Percentiles rank a stretch among this genome's conserved stretches.
Evolutionary conservation across 2,888 invertebrate genomes (phyloP).

Genomic region (Myopa tessellatipennis): DNA sequence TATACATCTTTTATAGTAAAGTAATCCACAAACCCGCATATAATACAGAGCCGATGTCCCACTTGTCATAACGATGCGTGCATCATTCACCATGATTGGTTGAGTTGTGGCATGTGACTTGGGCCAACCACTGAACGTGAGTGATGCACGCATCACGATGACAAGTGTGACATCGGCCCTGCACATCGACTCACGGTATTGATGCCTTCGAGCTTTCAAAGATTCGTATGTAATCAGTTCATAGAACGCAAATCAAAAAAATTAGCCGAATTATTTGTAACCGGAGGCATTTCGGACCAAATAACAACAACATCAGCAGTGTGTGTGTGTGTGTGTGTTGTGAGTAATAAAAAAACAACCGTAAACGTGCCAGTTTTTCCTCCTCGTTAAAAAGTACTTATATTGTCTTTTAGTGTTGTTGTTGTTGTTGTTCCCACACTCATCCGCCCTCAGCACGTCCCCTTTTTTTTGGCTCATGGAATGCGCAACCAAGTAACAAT

Average conservation of each 20-base stretch:
- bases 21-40: no score
- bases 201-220: background rate
- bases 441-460: no score
- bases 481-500: no score
- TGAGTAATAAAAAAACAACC: constrained; percentile 43
- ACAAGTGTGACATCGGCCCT: no score
- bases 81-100: no score
- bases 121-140: no score
- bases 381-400: constrained; percentile 7
- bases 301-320: constrained; percentile 2
- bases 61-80: no score
- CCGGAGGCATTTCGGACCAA: constrained; percentile 46
- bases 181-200: background rate
- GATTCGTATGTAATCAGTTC: background rate
- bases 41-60: no score
- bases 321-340: constrained; percentile 52
- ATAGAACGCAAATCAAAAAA: constrained; percentile 20
- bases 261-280: constrained; percentile 50
- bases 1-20: no score
- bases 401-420: background rate
- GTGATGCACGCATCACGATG: no score
- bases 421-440: constrained; percentile 1
- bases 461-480: no score
- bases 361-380: background rate
- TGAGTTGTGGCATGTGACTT: no score